Evolutionary conservation across 1,140 invertebrate genomes (phyloP), one percentile per base, ranked within the genome.

Genomic region (Ctenoplectra terminalis): DNA sequence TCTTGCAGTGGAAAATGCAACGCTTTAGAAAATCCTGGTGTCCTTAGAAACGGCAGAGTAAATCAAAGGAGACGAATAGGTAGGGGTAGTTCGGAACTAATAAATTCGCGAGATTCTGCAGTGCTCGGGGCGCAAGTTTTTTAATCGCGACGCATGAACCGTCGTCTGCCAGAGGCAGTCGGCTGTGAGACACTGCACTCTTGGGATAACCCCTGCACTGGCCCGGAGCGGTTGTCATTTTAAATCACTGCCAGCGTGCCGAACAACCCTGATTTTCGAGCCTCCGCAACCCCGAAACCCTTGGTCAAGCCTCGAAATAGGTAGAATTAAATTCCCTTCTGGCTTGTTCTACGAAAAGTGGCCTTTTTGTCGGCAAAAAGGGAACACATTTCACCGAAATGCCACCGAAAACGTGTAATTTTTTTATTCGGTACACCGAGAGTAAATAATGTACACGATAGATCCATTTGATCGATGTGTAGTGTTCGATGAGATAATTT

Each of bases 101-200:
- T 92, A 92, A 91, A 92, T 92, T 90, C 86, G 87, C 84, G 84
- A 82, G 85, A 81, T 81, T n/a, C 88, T 81, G 90, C 89, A 91
- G 83, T 73, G 90, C 90, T 83, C 83, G 52, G 76, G 89, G 90
- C 88, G 77, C 64, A 86, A 89, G 87, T 90, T 91, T 91, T 91
- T 91, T 91, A 90, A 90, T 90, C 89, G 89, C 86, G n/a, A n/a
- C n/a, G n/a, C n/a, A n/a, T n/a, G n/a, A n/a, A n/a, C n/a, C n/a
- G 60, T 78, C 69, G 81, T 56, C 46, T 66, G 63, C 37, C 79
- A 40, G 88, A 84, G 82, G 77, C 82, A 80, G 80, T 50, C 80
- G 48, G 52, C 84, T 77, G 79, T 92, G 90, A 92, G 88, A 83
- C 88, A 92, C 91, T 85, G 90, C 90, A 92, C 91, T 91, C 91